Base-by-base conservation (phyloP, 1,140 invertebrate genomes). In the Zaprionus africanus region DNA sequence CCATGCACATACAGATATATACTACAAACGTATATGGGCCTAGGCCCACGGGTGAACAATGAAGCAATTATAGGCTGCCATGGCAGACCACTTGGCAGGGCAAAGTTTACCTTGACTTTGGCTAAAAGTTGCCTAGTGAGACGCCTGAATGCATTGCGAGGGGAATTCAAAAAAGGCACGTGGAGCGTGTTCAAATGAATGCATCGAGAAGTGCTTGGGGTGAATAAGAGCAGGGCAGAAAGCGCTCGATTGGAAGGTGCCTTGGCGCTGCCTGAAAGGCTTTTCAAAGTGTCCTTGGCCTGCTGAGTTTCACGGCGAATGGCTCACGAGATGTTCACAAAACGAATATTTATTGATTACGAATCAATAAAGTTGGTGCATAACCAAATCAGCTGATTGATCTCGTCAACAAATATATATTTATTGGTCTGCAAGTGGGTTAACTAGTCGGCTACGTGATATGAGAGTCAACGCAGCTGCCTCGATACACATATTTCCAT, bases 81-180 rank as follows among this genome's bases (percentile, higher is more conserved):
- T 43, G 63, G 19, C 56, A 60, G 56, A 67, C 62, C 54, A 72
- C 41, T 58, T 66, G 64, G 41, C 51, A 22, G n/a, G 57, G 46
- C 58, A 62, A 62, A 67, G 65, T 63, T 63, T 75, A 68, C 72
- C 59, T 75, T 70, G 72, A 75, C 72, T 75, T 75, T 75, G 66
- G 64, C 51, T 72, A 49, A 82, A 77, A 71, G 57, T 62, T 36
- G 53, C 17, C 62, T 17, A 7, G 34, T 15, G 13, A 38, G 57
- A 67, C 36, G 79, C 64, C 56, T 82, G 83, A 82, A 76, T 86
- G 79, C 76, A 31, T 34, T 67, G 24, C 38, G 59, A 83, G 83
- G 63, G 59, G 76, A 41, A 68, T 68, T 79, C 72, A 86, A 79
- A 71, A 66, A 19, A 46, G 53, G n/a, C n/a, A 46, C 61, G 53